Percentiles rank a stretch among this genome's conserved stretches.
Evolutionary conservation across 2,797 vertebrate genomes (phyloP).

Genomic region (Sarcoramphus papa): DNA sequence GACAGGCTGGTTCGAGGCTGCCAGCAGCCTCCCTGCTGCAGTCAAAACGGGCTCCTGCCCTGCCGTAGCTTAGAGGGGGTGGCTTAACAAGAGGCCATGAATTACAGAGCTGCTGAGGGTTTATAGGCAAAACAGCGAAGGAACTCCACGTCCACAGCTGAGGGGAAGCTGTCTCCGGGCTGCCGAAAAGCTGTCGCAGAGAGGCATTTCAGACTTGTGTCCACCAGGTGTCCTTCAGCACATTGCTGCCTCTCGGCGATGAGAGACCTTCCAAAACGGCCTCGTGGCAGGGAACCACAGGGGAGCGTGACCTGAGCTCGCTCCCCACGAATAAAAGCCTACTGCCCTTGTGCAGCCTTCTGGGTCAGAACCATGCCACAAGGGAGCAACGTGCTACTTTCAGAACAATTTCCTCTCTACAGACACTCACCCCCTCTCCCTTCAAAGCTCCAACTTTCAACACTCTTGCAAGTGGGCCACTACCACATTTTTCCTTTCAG

Average conservation of each 20-base stretch:
- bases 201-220: constrained; percentile 41
- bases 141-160: neutral
- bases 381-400: neutral
- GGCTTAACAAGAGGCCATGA: neutral
- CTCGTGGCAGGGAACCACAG: neutral
- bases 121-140: neutral
- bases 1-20: neutral
- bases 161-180: neutral
- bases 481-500: neutral
- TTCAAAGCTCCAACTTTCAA: neutral
- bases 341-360: neutral
- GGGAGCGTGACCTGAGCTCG: neutral
- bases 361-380: neutral
- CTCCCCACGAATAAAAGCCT: neutral
- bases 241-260: neutral
- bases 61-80: neutral
- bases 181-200: neutral
- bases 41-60: neutral
- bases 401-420: neutral
- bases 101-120: neutral
- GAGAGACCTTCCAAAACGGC: neutral
- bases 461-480: neutral
- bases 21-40: neutral
- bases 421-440: neutral
- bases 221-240: constrained; percentile 66